Base-by-base conservation (phyloP, 2,888 invertebrate genomes). In the Liopterus haemorrhoidalis region DNA sequence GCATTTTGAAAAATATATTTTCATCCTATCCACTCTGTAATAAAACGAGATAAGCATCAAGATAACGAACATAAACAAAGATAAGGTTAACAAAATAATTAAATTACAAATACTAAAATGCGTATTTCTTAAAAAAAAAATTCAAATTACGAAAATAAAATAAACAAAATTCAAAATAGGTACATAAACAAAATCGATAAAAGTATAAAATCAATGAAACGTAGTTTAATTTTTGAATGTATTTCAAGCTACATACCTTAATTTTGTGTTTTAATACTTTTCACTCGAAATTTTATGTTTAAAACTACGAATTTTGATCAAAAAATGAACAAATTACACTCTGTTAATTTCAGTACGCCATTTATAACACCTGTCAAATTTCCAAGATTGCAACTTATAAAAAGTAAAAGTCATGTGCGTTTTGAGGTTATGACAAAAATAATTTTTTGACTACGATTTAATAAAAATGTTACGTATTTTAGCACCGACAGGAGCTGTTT, bases 341-440 rank as follows among this genome's bases (percentile, higher is more conserved):
- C 32, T 41, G 41, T 41, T 41, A 32, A 41, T 28, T 8, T 8
- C 15, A 20, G 19, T 25, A 42, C 42, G 42, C 42, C 42, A 42
- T 42, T 32, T 4, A 24, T 4, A 12, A 14, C 9, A 22, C 30
- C 30, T 30, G 30, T 30, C 30, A 30, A 30, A 30, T 14, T 30
- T 12, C 14, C n/a, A 30, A 14, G 11, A 14, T 30, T 14, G 11
- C 8, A 3, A n/a, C 9, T 8, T 3, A 12, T 30, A 3, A 30
- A 4, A 30, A 12, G n/a, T 15, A 30, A 30, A 30, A 30, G 3
- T 28, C 28, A 30, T 8, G 30, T 8, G 30, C 8, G 30, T n/a
- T 33, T 35, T 42, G 20, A 35, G 9, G 9, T 5, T 6, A 6
- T 6, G 22, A 9, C 5, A n/a, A n/a, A n/a, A n/a, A 5, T 22